These are phyloP conservation scores for Scaptomyza polygonia DNA, from an alignment of 2,888 invertebrate species.

Conservation along the genomic window DNA sequence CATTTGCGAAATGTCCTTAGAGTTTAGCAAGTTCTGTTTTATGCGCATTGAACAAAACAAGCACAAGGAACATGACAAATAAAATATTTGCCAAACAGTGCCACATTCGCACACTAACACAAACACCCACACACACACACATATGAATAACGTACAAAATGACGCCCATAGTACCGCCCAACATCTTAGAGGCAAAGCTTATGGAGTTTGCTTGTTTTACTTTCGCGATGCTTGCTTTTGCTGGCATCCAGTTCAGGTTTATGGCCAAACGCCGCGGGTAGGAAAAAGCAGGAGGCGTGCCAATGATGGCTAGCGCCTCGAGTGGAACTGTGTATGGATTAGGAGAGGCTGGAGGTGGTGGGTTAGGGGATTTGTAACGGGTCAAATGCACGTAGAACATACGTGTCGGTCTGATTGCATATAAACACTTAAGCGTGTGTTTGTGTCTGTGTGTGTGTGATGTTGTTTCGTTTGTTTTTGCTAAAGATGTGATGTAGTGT, in stretches of 20 bases:
- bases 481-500: constrained; percentile 3
- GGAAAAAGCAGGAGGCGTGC: constrained; percentile 24
- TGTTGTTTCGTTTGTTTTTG: constrained; percentile 21
- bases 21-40: constrained; percentile 39
- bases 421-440: constrained; percentile 57
- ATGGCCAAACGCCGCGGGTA: constrained; percentile 26
- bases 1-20: constrained; percentile 36
- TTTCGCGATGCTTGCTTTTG: constrained; percentile 42
- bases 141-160: background rate
- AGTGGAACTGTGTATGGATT: constrained; percentile 10
- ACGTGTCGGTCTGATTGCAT: constrained; percentile 77
- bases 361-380: constrained; percentile 10
- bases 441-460: constrained; percentile 12
- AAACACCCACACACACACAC: constrained; percentile 7
- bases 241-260: too few relatives aligned
- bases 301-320: constrained; percentile 55
- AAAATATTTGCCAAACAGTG: constrained; percentile 56
- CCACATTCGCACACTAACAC: constrained; percentile 16
- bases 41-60: constrained; percentile 51
- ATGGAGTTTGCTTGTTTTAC: constrained; percentile 46
- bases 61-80: constrained; percentile 65
- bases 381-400: constrained; percentile 63
- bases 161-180: constrained; percentile 24
- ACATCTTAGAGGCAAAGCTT: constrained; percentile 65
- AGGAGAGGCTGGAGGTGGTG: background rate